Base-by-base conservation (phyloP, 2,113 vertebrate genomes). In the Varanus salvator region DNA sequence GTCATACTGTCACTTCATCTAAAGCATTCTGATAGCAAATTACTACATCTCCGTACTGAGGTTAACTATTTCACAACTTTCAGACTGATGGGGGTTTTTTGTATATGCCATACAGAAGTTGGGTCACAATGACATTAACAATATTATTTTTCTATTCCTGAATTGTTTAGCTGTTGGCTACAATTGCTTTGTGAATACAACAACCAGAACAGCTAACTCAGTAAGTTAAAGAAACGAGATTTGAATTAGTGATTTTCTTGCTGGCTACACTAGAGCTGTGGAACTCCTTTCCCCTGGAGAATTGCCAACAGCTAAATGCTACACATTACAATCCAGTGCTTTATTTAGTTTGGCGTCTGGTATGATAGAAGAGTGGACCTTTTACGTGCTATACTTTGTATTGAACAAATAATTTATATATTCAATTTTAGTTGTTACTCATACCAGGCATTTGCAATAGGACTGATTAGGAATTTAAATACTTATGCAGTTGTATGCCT, bases 141-240 rank as follows among this genome's bases (percentile, higher is more conserved):
- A 90, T 17, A 84, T 34, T 88, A 87, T 12, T 86, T 85, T 83
- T 91, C 68, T 87, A 86, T 91, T 90, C 89, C 9, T 57, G 94
- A 89, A 92, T 93, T 95, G 29, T 96, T 93, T 91, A 99, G 99
- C 99, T 96, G 98, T 99, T 78, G 99, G 99, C 93, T 99, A 99
- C 97, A 99, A 99, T 96, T 99, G 98, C 77, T 97, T 99, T 95
- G 97, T 99, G 95, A 99, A 98, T 95, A 99, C 99, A 96, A 99
- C 98, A 94, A 99, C 98, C 93, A 98, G 99, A 96, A 98, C 98
- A 77, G 99, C 99, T 80, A 99, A 99, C 94, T 99, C 99, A 1
- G 99, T 99, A 97, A 98, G 98, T 98, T 92, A 89, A 86, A 92
- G 94, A 94, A 92, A 72, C 66, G 83, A n/a, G 93, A 95, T 48